Base-by-base conservation (phyloP, 2,797 vertebrate genomes). In the Cyclura pinguis region DNA sequence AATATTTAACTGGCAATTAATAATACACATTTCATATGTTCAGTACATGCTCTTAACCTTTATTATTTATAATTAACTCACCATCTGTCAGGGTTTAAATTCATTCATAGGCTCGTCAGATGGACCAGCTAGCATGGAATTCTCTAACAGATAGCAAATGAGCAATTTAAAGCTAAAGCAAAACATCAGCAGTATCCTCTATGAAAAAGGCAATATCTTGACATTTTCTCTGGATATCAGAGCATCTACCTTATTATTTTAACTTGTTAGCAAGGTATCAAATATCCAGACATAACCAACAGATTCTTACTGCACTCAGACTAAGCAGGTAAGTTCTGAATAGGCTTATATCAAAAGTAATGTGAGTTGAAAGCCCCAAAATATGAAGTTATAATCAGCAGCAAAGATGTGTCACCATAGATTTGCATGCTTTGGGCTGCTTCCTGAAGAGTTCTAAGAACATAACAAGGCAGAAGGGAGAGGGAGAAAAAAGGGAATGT, bases 1-100 rank as follows among this genome's bases (percentile, higher is more conserved):
- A 95, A 93, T 95, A 95, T 91, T 91, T 91, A 93, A 89, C 50
- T 18, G 12, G 92, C 93, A 95, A 95, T 95, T 96, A 95, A 94
- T 93, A 84, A 92, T 92, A 93, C 90, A 91, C 7, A 93, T 95
- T 95, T 89, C 90, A 90, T 83, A 93, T 72, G 85, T 3, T 57
- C 80, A 94, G 93, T 92, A 90, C 62, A 64, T 50, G 80, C 81
- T 67, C 64, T 92, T 94, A 85, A 80, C 84, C 92, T 92, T 94
- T 94, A 94, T 93, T 95, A 91, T 88, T 87, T 91, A 74, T 38
- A 93, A 96, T 94, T 4, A 95, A 95, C 93, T 94, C 84, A 6
- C 35, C 90, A 52, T 20, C 57, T 94, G 16, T 57, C 55, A 47
- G 85, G 86, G 78, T 74, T 77, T 76, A 52, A 93, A 89, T 87